These are phyloP conservation scores for Synergus itoensis DNA, from an alignment of 2,888 invertebrate genomes.

Conservation along the genomic window DNA sequence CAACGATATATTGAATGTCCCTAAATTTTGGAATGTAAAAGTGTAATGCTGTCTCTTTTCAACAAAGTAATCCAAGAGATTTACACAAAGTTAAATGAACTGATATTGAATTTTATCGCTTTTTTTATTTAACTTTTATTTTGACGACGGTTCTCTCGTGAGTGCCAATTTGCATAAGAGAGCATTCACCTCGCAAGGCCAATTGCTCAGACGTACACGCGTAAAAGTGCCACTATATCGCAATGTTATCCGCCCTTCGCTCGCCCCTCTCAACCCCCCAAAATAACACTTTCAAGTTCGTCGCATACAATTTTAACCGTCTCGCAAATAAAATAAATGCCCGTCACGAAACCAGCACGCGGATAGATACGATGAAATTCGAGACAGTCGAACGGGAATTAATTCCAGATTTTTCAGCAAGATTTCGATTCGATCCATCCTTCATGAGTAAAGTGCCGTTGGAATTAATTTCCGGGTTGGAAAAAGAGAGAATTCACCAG, in stretches of 20 bases:
- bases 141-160: constrained; percentile 51
- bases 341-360: constrained; percentile 54
- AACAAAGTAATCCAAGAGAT: too few relatives aligned
- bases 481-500: not conserved
- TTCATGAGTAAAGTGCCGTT: not conserved
- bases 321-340: constrained; percentile 59
- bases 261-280: not conserved
- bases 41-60: too few relatives aligned
- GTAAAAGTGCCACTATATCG: constrained; percentile 53
- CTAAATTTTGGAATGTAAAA: too few relatives aligned
- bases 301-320: constrained; percentile 60
- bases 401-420: not conserved
- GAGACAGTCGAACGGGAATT: not conserved
- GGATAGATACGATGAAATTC: constrained; percentile 48
- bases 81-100: not conserved
- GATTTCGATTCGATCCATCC: not conserved
- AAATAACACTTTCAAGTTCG: constrained; percentile 55
- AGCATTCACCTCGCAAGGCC: constrained; percentile 69
- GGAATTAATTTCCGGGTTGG: not conserved
- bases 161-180: constrained; percentile 64
- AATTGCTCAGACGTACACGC: constrained; percentile 62
- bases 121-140: constrained; percentile 34
- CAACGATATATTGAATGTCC: too few relatives aligned
- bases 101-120: not conserved
- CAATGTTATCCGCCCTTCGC: constrained; percentile 36